Base-by-base conservation (phyloP, 2,888 invertebrate species). In the Punctoribates punctum region DNA sequence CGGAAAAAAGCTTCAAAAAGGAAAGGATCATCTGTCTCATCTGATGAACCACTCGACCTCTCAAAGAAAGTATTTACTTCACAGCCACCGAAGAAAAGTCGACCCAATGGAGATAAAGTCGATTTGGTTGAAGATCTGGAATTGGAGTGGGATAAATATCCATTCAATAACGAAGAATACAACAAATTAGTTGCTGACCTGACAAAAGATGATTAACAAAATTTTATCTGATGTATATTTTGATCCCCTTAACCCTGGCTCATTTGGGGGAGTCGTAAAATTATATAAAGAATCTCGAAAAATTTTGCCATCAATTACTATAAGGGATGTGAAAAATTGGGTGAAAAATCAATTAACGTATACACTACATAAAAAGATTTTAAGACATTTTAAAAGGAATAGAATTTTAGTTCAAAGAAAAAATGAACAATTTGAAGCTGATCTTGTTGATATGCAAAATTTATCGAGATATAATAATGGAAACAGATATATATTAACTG, bases 341-440 rank as follows among this genome's bases (percentile, higher is more conserved):
- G 25, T 79, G 11, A 0, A 51, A 20, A 60, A 42, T 13, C 76
- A 79, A 62, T 25, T 75, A 3, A 34, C 74, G 0, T 79, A 79
- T 77, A 78, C 75, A n/a, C 20, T 78, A 4, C 78, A 78, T 57
- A 78, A 78, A 48, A 75, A 42, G 20, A 29, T 48, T 38, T 20
- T 65, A 34, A 42, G 65, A 4, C 74, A 74, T 34, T 79, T 78
- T 34, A 20, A 1, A 6, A 38, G 78, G n/a, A 79, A 79, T 34
- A 20, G 48, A 65, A 78, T 78, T 1, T 77, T 77, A 20, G 80
- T 81, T 1, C 60, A 70, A 23, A 77, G 75, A n/a, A 78, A 80
- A n/a, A 79, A 81, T 48, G 78, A 80, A 6, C 80, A 81, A 74
- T 80, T 79, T 75, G 78, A 81, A 70, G 77, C 78, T 11, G 81